Conservation (phyloP, 2,888 invertebrate genomes). For the Molorchus minor region DNA sequence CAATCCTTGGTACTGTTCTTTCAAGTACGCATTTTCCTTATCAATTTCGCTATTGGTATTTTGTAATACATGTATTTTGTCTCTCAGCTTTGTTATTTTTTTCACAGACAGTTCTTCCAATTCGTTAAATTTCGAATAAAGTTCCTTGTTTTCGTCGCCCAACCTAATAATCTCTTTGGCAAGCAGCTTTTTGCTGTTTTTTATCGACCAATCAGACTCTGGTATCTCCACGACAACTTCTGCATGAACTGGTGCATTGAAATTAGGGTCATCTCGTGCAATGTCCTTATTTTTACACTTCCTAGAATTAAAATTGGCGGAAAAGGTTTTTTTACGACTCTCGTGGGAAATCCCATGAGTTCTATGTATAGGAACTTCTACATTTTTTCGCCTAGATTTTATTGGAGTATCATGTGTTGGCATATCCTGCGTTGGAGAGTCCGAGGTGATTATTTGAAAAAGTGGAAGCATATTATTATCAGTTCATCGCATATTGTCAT, state of each 20-base stretch:
- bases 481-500: slow-evolving; percentile 7
- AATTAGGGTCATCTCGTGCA: not conserved
- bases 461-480: slow-evolving; percentile 46
- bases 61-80: slow-evolving; percentile 69
- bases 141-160: slow-evolving; percentile 65
- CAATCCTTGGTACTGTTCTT: slow-evolving; percentile 64
- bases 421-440: slow-evolving; percentile 17
- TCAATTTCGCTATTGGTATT: slow-evolving; percentile 71
- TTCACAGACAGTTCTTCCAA: slow-evolving; percentile 64
- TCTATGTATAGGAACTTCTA: slow-evolving; percentile 56
- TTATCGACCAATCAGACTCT: slow-evolving; percentile 39
- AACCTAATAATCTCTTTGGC: slow-evolving; percentile 66
- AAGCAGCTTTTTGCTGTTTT: slow-evolving; percentile 53
- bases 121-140: slow-evolving; percentile 65
- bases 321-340: slow-evolving; percentile 46
- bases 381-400: slow-evolving; percentile 51
- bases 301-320: slow-evolving; percentile 53
- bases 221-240: slow-evolving; percentile 47
- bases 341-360: slow-evolving; percentile 23
- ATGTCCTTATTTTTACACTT: slow-evolving; percentile 34
- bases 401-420: slow-evolving; percentile 41
- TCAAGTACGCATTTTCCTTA: slow-evolving; percentile 70
- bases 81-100: slow-evolving; percentile 71
- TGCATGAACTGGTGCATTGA: slow-evolving; percentile 32
- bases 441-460: slow-evolving; percentile 40